phyloP scores from a whole-genome alignment of 2,113 vertebrate species.

The Chroicocephalus ridibundus region DNA sequence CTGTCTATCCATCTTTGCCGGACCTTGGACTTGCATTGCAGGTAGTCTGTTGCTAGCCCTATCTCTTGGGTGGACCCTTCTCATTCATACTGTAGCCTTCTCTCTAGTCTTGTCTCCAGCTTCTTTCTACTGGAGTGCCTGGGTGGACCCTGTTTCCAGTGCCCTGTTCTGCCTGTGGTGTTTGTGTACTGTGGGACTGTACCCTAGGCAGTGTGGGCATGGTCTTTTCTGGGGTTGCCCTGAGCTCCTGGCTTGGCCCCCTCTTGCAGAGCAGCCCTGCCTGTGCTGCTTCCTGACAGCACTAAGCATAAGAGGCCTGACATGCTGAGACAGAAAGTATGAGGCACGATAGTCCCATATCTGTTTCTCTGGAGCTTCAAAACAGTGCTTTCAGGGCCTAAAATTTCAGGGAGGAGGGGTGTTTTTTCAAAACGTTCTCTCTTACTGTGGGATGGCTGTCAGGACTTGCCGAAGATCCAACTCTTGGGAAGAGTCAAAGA shows the following conservation, averaged over 20 bases:
- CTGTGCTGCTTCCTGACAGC: not conserved
- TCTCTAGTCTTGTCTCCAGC: not conserved
- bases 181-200: not conserved
- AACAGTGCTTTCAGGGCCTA: not conserved
- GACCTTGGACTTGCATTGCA: not conserved
- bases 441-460: not conserved
- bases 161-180: not conserved
- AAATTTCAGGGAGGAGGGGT: not conserved
- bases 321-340: not conserved
- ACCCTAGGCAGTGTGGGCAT: not conserved
- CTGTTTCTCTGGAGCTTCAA: not conserved
- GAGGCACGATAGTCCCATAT: not conserved
- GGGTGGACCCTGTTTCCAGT: not conserved
- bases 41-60: not conserved
- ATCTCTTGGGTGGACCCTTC: not conserved
- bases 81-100: not conserved
- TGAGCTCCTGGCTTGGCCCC: not conserved
- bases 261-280: not conserved
- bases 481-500: not conserved
- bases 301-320: accelerated
- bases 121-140: not conserved
- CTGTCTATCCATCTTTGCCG: not conserved
- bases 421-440: not conserved
- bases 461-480: not conserved
- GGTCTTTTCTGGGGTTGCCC: not conserved